Evolutionary conservation across 2,113 vertebrate species (phyloP).

Genomic region (Muntiacus muntjak): DNA sequence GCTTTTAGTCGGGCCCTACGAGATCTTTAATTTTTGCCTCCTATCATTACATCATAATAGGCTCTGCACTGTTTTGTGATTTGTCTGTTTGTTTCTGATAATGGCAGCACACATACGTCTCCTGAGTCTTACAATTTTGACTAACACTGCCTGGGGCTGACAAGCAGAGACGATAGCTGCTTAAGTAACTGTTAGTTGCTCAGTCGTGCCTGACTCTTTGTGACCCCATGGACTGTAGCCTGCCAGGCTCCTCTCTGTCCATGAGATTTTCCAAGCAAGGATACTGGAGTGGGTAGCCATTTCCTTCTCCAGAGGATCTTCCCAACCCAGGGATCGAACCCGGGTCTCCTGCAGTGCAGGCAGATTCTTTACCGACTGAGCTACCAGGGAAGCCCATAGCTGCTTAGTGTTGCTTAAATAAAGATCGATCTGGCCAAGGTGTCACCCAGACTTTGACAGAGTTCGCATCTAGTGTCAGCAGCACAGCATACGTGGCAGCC

Average conservation of each 20-base stretch:
- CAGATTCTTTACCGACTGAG: not conserved
- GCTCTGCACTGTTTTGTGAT: not conserved
- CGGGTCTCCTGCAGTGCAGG: not conserved
- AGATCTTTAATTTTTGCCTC: conserved; percentile 33
- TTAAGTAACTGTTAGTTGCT: not conserved
- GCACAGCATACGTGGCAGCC: not conserved
- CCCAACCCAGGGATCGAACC: not conserved
- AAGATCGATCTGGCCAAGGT: not conserved
- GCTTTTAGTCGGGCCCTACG: not conserved
- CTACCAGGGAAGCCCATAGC: not conserved
- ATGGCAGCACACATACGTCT: not conserved
- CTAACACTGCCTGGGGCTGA: not conserved
- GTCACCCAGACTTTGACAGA: not conserved
- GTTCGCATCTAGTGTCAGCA: not conserved
- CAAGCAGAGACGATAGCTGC: not conserved
- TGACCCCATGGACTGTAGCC: not conserved
- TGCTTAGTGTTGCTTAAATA: not conserved
- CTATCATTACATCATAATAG: not conserved
- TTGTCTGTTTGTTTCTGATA: not conserved
- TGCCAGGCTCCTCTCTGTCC: not conserved
- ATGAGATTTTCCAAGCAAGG: not conserved
- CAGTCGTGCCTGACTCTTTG: not conserved
- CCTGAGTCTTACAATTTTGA: not conserved
- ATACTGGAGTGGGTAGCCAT: not conserved
- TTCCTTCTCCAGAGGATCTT: not conserved